phyloP scores from a whole-genome alignment of 2,797 vertebrate species.

The Cynopterus sphinx region DNA sequence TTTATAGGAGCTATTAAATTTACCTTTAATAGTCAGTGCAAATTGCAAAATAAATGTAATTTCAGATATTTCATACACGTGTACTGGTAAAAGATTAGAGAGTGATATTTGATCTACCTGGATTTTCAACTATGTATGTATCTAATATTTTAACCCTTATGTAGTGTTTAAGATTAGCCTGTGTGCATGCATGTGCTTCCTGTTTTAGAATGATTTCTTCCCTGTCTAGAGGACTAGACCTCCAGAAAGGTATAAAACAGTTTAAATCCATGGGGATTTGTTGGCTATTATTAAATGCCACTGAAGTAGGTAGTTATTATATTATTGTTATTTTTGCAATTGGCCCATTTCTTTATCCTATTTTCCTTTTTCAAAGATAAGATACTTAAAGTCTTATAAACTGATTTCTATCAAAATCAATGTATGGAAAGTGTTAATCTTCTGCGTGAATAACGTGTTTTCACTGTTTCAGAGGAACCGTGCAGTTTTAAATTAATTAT shows the following conservation, averaged over 20 bases:
- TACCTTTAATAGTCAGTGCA: neutral
- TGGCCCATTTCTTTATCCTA: neutral
- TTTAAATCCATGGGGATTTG: neutral
- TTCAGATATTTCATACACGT: neutral
- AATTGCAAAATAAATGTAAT: neutral
- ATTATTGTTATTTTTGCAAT: neutral
- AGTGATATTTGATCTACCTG: neutral
- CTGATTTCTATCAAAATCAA: conserved; percentile 31
- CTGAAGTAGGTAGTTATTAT: neutral
- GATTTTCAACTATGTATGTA: neutral
- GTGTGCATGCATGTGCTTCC: neutral
- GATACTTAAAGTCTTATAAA: neutral
- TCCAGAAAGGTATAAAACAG: neutral
- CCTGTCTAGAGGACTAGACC: neutral
- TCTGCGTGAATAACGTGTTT: neutral
- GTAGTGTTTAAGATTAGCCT: neutral
- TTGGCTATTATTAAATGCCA: neutral
- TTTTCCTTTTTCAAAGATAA: neutral
- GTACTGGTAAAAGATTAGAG: neutral
- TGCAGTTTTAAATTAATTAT: conserved; percentile 57
- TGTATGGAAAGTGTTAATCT: neutral
- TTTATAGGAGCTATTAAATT: neutral
- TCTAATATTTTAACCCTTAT: neutral
- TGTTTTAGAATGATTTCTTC: conserved; percentile 19
- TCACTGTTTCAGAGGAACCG: neutral